Conservation (phyloP, 2,888 invertebrate genomes). For the Acleris laterana region DNA sequence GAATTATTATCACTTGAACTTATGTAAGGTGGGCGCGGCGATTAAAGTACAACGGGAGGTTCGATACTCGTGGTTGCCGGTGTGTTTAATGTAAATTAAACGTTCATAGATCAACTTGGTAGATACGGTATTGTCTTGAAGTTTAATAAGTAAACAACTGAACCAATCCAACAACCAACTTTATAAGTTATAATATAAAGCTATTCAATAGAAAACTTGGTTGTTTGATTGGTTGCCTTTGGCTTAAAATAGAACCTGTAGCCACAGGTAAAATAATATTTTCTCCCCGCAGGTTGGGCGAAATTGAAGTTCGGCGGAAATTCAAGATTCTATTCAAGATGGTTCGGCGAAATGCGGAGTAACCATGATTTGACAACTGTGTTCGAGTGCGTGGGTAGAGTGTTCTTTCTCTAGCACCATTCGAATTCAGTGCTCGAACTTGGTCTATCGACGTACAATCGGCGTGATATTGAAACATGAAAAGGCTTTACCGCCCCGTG, state of each 20-base stretch:
- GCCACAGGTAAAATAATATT: conserved; percentile 28
- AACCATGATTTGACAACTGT: conserved; percentile 85
- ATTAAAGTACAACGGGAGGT: too few relatives aligned
- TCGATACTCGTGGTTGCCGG: too few relatives aligned
- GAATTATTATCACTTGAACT: background rate
- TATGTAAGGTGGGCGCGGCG: too few relatives aligned
- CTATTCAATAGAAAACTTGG: conserved; percentile 18
- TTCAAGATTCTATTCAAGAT: conserved; percentile 28
- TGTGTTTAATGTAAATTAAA: too few relatives aligned
- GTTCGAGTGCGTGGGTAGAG: conserved; percentile 88
- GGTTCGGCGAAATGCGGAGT: conserved; percentile 21
- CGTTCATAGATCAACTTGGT: background rate
- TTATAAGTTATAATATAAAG: too few relatives aligned
- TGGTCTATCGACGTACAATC: conserved; percentile 56
- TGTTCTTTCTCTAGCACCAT: conserved; percentile 87
- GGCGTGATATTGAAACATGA: background rate
- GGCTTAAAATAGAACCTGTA: conserved; percentile 26
- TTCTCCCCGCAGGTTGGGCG: conserved; percentile 11
- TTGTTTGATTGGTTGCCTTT: conserved; percentile 23
- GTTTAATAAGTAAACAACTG: conserved; percentile 8
- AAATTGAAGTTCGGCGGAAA: conserved; percentile 23
- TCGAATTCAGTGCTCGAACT: conserved; percentile 86
- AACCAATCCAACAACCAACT: conserved; percentile 19
- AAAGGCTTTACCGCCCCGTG: background rate
- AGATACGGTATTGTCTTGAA: conserved; percentile 4